Conservation (phyloP, 2,797 vertebrate genomes). For the Melanotaenia trifasciata region DNA sequence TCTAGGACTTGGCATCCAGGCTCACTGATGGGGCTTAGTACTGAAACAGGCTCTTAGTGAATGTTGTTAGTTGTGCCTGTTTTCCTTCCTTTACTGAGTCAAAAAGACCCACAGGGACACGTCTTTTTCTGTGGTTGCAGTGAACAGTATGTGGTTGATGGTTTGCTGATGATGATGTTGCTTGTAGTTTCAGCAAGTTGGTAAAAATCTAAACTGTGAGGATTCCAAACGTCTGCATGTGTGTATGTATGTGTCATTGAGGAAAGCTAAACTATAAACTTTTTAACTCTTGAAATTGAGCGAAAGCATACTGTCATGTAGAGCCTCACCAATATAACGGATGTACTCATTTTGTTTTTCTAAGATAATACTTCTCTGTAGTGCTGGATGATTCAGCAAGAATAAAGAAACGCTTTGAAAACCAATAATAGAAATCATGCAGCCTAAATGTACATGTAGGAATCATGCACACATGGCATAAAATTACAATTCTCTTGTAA, state of each 20-base stretch:
- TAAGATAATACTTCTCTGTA: neutral
- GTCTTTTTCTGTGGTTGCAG: slow-evolving; percentile 16
- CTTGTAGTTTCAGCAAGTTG: slow-evolving; percentile 15
- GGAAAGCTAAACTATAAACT: neutral
- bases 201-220: neutral
- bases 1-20: neutral
- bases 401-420: slow-evolving; percentile 19
- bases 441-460: neutral
- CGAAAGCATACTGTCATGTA: neutral
- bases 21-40: slow-evolving; percentile 5
- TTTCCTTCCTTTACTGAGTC: slow-evolving; percentile 15
- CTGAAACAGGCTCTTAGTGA: slow-evolving; percentile 17
- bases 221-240: neutral
- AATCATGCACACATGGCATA: neutral
- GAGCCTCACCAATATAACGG: neutral
- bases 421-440: slow-evolving; percentile 6
- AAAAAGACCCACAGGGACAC: slow-evolving; percentile 7
- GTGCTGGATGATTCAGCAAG: neutral
- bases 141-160: slow-evolving; percentile 32
- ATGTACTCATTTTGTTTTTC: too few relatives aligned
- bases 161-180: slow-evolving; percentile 33
- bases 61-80: slow-evolving; percentile 5
- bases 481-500: neutral
- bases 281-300: slow-evolving; percentile 8
- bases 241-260: neutral